phyloP scores from a whole-genome alignment of 2,113 vertebrate genomes.

The Dasyprocta punctata region DNA sequence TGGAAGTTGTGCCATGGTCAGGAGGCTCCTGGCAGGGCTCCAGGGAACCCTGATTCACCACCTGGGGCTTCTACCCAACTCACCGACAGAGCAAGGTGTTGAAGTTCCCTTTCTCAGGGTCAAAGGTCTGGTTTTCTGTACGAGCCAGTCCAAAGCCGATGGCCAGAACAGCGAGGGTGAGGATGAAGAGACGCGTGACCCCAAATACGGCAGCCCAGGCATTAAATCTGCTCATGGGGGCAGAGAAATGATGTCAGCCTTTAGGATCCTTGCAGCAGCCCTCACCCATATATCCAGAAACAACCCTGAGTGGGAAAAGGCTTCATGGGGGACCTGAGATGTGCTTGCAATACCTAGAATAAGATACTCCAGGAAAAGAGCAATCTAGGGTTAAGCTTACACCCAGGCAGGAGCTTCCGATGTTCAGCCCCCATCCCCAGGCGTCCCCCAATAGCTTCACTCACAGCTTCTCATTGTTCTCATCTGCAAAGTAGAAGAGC shows the following conservation, averaged over 20 bases:
- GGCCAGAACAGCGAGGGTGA: slow-evolving; percentile 95
- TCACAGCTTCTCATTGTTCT: slow-evolving; percentile 97
- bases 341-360: not conserved
- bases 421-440: too few relatives aligned
- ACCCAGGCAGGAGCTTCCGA: not conserved
- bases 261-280: not conserved
- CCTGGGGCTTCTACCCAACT: slow-evolving; percentile 37
- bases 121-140: slow-evolving; percentile 92
- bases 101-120: slow-evolving; percentile 94
- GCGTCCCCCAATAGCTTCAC: slow-evolving; percentile 38
- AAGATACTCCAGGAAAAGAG: not conserved
- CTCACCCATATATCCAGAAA: not conserved
- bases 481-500: slow-evolving; percentile 95
- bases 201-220: slow-evolving; percentile 95
- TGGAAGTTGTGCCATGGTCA: not conserved
- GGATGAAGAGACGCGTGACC: slow-evolving; percentile 93
- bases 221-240: slow-evolving; percentile 90
- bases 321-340: not conserved
- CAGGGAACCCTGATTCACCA: not conserved
- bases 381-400: not conserved
- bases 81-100: slow-evolving; percentile 96
- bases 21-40: not conserved
- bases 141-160: slow-evolving; percentile 96
- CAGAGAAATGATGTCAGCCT: not conserved
- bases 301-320: not conserved